These are phyloP conservation scores for Ditula angustiorana DNA, from an alignment of 2,888 invertebrate species.

Conservation along the genomic window DNA sequence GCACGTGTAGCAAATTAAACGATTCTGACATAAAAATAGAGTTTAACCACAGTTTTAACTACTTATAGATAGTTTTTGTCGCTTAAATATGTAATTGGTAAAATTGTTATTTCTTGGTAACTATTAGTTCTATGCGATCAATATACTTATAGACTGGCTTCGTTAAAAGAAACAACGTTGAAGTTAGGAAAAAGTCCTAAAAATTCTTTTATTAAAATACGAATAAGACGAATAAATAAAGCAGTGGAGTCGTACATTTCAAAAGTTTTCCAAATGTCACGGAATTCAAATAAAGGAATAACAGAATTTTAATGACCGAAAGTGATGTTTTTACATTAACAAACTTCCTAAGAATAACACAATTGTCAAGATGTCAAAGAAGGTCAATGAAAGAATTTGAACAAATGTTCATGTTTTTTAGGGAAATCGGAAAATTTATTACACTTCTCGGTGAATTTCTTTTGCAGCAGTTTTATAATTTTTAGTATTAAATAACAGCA, in stretches of 20 bases:
- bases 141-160: constrained; percentile 27
- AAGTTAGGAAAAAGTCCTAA: constrained; percentile 40
- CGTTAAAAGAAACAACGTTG: constrained; percentile 27
- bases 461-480: too few species aligned
- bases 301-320: background rate
- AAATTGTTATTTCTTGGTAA: constrained; percentile 14
- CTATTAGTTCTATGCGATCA: constrained; percentile 3
- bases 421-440: too few species aligned
- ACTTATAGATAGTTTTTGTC: too few species aligned
- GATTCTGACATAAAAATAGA: too few species aligned
- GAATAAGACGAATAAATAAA: constrained; percentile 25
- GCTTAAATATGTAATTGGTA: background rate
- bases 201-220: constrained; percentile 37
- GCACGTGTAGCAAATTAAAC: too few species aligned
- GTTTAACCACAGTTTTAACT: too few species aligned
- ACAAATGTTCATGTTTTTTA: too few species aligned
- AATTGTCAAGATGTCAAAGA: too few species aligned
- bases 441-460: too few species aligned
- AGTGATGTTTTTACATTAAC: constrained; percentile 10
- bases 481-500: too few species aligned
- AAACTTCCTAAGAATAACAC: too few species aligned
- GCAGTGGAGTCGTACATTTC: background rate
- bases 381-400: too few species aligned
- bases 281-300: background rate
- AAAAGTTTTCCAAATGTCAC: background rate